Conservation (phyloP, 2,113 vertebrate species). For the Atherinomorus stipes region DNA sequence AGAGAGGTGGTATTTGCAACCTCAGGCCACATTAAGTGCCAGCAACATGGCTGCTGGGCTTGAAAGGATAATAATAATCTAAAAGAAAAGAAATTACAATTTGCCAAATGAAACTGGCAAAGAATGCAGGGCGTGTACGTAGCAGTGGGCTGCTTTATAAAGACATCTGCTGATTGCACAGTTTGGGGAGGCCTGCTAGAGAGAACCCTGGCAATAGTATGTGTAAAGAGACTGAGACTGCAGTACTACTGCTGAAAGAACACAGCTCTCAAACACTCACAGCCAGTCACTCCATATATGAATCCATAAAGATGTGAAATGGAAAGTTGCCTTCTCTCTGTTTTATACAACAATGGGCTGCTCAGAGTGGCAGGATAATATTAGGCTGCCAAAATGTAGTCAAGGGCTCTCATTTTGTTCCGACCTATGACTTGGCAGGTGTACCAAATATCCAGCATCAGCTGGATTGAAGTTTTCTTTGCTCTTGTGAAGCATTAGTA, state of each 20-base stretch:
- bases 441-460: slow-evolving; percentile 37
- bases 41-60: slow-evolving; percentile 68
- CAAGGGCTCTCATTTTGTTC: slow-evolving; percentile 60
- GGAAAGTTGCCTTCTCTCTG: slow-evolving; percentile 66
- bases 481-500: slow-evolving; percentile 37
- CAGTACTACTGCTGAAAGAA: slow-evolving; percentile 72
- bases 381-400: slow-evolving; percentile 64
- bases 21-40: slow-evolving; percentile 55
- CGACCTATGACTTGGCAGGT: slow-evolving; percentile 43
- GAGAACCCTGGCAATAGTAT: slow-evolving; percentile 74
- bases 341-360: slow-evolving; percentile 68
- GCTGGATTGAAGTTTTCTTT: slow-evolving; percentile 31
- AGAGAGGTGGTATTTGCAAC: slow-evolving; percentile 61
- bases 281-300: slow-evolving; percentile 68
- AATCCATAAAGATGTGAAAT: slow-evolving; percentile 67
- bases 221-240: slow-evolving; percentile 78
- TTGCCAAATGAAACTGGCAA: slow-evolving; percentile 71
- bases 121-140: slow-evolving; percentile 63
- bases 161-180: slow-evolving; percentile 85
- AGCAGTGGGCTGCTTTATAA: slow-evolving; percentile 71
- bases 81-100: slow-evolving; percentile 55
- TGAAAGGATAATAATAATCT: slow-evolving; percentile 67
- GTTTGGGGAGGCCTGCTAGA: slow-evolving; percentile 74
- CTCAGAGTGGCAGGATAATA: slow-evolving; percentile 68
- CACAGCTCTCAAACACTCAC: slow-evolving; percentile 61